Evolutionary conservation across 2,113 vertebrate species (phyloP).

Genomic region (Calonectris borealis): DNA sequence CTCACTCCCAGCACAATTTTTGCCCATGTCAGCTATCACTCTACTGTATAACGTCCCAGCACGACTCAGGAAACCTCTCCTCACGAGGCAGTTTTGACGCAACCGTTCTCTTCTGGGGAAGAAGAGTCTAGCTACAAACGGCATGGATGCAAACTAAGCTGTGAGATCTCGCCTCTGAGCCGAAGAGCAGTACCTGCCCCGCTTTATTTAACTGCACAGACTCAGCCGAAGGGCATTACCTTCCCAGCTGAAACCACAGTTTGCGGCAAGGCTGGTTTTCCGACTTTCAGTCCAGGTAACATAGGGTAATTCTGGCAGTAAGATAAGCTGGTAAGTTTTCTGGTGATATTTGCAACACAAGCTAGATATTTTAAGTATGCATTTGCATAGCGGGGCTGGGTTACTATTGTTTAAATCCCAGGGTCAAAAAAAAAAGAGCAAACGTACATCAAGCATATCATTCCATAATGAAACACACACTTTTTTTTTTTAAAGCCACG

Average conservation of each 20-base stretch:
- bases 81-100: neutral
- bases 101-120: neutral
- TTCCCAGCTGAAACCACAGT: neutral
- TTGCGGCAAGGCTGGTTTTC: neutral
- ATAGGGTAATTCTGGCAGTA: neutral
- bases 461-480: neutral
- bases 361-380: neutral
- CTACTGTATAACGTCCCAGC: fast-evolving
- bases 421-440: neutral
- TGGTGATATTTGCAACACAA: neutral
- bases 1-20: neutral
- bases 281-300: neutral
- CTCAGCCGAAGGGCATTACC: neutral
- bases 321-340: neutral
- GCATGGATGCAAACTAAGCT: neutral
- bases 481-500: neutral
- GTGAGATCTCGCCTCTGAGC: neutral
- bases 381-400: neutral
- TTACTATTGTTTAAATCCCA: neutral
- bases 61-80: neutral
- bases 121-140: neutral
- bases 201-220: neutral
- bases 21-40: neutral
- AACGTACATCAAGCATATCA: neutral
- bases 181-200: neutral